These are phyloP conservation scores for Brachionus plicatilis DNA, from an alignment of 1,140 invertebrate genomes.

Conservation along the genomic window DNA sequence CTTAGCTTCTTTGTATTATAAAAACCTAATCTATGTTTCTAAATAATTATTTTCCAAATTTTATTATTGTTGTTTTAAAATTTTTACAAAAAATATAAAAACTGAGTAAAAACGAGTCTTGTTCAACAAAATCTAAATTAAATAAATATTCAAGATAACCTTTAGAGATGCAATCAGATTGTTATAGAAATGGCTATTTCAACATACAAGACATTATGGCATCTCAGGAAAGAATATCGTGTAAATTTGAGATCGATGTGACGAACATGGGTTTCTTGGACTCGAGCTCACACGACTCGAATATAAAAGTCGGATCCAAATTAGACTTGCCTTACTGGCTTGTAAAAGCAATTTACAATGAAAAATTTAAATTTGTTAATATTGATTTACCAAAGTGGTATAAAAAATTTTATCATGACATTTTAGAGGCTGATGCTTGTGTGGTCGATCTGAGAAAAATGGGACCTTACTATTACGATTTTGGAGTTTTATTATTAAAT, in stretches of 20 bases:
- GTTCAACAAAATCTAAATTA: neutral
- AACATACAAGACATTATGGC: constrained; percentile 33
- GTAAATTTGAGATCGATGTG: constrained; percentile 37
- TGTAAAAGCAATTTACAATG: constrained; percentile 35
- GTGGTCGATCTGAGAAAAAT: constrained; percentile 36
- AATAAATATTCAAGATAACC: neutral
- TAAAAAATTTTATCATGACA: constrained; percentile 41
- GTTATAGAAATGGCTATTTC: constrained; percentile 34
- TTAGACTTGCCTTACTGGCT: constrained; percentile 34
- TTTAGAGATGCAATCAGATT: constrained; percentile 22
- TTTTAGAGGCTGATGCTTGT: constrained; percentile 36
- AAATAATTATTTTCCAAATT: neutral
- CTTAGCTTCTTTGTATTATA: neutral
- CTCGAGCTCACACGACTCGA: constrained; percentile 32
- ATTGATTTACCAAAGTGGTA: constrained; percentile 40
- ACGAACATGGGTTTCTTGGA: constrained; percentile 39
- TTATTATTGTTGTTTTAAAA: neutral
- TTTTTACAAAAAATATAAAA: neutral
- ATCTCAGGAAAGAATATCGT: constrained; percentile 33
- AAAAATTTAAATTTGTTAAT: constrained; percentile 40
- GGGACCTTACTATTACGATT: constrained; percentile 40
- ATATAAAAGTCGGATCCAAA: constrained; percentile 31
- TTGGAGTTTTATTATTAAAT: constrained; percentile 15
- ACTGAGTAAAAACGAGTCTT: neutral
- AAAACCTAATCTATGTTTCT: neutral